Percentiles rank a stretch among this genome's conserved stretches.
Evolutionary conservation across 1,140 invertebrate species (phyloP).

Genomic region (Musca domestica): DNA sequence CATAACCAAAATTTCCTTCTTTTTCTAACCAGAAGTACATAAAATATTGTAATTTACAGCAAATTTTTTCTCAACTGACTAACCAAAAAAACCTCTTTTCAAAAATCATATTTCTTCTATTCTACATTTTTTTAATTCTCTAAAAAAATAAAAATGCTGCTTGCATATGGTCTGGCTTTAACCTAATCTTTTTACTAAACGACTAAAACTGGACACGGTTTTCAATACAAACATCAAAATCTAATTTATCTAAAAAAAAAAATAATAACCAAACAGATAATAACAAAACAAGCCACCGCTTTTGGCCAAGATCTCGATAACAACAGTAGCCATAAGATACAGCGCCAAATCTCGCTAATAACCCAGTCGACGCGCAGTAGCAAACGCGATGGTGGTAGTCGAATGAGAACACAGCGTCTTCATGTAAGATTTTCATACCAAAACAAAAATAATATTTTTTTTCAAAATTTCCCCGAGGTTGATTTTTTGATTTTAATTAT

Average conservation of each 20-base stretch:
- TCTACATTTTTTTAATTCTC: background rate
- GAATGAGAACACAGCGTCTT: slow-evolving; percentile 41
- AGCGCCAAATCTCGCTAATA: slow-evolving; percentile 46
- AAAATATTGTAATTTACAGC: too few species aligned
- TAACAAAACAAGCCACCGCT: slow-evolving; percentile 15
- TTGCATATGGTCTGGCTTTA: background rate
- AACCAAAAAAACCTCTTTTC: background rate
- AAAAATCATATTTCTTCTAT: too few species aligned
- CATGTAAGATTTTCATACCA: slow-evolving; percentile 39
- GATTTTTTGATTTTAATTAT: too few species aligned
- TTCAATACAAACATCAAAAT: background rate
- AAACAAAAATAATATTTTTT: background rate
- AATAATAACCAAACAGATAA: slow-evolving; percentile 6
- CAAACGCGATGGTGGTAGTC: slow-evolving; percentile 27
- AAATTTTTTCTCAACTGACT: background rate
- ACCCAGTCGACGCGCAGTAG: slow-evolving; percentile 37
- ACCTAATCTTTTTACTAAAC: background rate
- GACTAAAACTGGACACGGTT: background rate
- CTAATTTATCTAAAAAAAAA: background rate
- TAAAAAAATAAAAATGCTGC: background rate
- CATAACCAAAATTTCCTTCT: too few species aligned
- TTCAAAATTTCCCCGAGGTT: background rate
- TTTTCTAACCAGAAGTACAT: too few species aligned
- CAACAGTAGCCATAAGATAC: slow-evolving; percentile 46
- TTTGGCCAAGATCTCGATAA: slow-evolving; percentile 46